Base-by-base conservation (phyloP, 2,888 invertebrate genomes). In the Ormyrus thymus region DNA sequence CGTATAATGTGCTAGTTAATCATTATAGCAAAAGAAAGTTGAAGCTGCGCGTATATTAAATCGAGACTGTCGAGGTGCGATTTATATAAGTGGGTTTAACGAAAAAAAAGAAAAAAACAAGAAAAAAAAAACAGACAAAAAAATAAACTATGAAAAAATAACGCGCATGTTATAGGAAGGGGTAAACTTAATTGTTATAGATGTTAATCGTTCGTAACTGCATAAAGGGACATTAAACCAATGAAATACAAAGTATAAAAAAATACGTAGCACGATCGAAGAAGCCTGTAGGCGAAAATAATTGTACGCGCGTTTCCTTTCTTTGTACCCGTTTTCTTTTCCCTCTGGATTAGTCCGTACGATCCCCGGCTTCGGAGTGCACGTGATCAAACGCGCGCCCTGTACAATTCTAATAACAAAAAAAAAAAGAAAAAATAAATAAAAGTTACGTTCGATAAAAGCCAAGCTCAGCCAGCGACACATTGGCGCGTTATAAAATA, bases 151-250 rank as follows among this genome's bases (percentile, higher is more conserved):
- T 10, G 58, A 65, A 9, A 48, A 46, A 3, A 62, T 51, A 51
- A 64, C 5, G 69, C 50, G 68, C 59, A 65, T 62, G 74, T 59
- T 55, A 9, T 15, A 53, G 45, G 46, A 15, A 68, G 53, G 53
- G 29, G 59, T 66, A 51, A 64, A 58, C 80, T 80, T 80, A 82
- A 82, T 81, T 77, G 81, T 84, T 84, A 69, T 81, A 82, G 78
- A 82, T 83, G 83, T 84, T 84, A 81, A 85, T 81, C 76, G 84
- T 85, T 84, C 80, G 81, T 79, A 82, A 81, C 58, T 72, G 78
- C 81, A 79, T 81, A 81, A 65, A 74, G 74, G 50, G 58, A 50
- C 51, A 82, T 70, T 72, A 66, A 58, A 74, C 45, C 29, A 61
- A 50, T 66, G 45, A 74, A 75, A 65, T 29, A 59, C 50, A 29